Percentiles rank a stretch among this genome's conserved stretches.
Evolutionary conservation across 23 tunicate species (phyloP).

Genomic region (Phallusia fumigata): DNA sequence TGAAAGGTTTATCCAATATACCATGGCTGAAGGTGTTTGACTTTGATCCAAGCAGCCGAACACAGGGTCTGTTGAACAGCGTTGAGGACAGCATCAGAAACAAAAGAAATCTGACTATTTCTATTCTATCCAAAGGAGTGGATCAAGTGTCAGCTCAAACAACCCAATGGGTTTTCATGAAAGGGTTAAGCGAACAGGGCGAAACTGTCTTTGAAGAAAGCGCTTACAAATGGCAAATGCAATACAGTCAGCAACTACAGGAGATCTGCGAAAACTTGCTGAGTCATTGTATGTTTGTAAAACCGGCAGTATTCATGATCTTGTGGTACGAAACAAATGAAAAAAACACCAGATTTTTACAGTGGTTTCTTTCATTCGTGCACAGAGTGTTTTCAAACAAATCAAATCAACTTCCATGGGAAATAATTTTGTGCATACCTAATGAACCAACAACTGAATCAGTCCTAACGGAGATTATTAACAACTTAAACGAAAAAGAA

Average conservation of each 20-base stretch:
- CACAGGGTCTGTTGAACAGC: not conserved
- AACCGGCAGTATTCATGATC: conserved; percentile 3
- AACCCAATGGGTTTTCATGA: conserved; percentile 16
- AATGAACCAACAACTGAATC: not conserved
- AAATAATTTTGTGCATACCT: not conserved
- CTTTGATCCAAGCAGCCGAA: conserved; percentile 27
- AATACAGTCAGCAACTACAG: not conserved
- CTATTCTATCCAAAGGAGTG: not conserved
- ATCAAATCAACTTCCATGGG: not conserved
- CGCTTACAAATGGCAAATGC: not conserved
- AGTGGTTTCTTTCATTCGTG: not conserved
- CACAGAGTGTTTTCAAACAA: not conserved
- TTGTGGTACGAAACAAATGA: conserved; percentile 10
- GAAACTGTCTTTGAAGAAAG: not conserved
- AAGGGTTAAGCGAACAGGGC: not conserved
- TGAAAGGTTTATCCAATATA: conserved; percentile 20
- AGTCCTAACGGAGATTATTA: not conserved
- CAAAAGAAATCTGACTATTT: not conserved
- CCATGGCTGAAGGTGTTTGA: conserved; percentile 77
- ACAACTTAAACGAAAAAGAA: not conserved
- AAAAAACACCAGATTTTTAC: not conserved
- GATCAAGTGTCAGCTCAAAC: not conserved
- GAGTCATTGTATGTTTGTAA: not conserved
- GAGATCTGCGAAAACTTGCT: not conserved
- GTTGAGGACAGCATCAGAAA: not conserved